Evolutionary conservation across 2,888 invertebrate genomes (phyloP).

Genomic region (Doris montereyensis): DNA sequence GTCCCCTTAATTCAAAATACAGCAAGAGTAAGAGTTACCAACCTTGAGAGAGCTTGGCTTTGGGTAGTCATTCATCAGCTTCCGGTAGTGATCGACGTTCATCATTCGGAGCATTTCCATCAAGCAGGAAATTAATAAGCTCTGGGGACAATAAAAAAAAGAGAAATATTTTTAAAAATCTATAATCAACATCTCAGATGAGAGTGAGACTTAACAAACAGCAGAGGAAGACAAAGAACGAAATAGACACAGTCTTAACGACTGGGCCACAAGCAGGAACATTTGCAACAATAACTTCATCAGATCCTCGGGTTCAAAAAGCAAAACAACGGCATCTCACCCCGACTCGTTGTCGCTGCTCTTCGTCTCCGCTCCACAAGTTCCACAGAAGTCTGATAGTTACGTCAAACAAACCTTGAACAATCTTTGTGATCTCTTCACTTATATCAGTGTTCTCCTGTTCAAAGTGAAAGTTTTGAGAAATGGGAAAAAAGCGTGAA

Average conservation of each 20-base stretch:
- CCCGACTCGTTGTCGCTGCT: slow-evolving; percentile 25
- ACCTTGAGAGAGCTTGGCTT: slow-evolving; percentile 75
- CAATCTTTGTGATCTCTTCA: slow-evolving; percentile 74
- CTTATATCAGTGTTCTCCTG: slow-evolving; percentile 50
- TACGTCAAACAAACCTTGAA: slow-evolving; percentile 78
- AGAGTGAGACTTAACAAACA: too few relatives aligned
- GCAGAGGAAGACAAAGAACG: too few relatives aligned
- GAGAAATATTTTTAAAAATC: neutral
- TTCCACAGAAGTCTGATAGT: slow-evolving; percentile 38
- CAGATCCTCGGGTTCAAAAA: neutral
- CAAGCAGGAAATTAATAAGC: slow-evolving; percentile 89
- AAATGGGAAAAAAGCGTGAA: too few relatives aligned
- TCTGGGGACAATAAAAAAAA: slow-evolving; percentile 74
- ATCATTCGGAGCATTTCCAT: slow-evolving; percentile 88
- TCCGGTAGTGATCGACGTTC: slow-evolving; percentile 89
- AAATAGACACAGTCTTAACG: too few relatives aligned
- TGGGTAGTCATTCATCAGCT: slow-evolving; percentile 84
- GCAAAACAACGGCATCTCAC: slow-evolving; percentile 34
- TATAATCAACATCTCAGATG: too few relatives aligned
- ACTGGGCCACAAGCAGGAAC: too few relatives aligned
- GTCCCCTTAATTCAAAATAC: too few relatives aligned
- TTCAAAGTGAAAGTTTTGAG: too few relatives aligned
- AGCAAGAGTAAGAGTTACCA: too few relatives aligned
- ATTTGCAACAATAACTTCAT: too few relatives aligned
- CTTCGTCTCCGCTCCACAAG: slow-evolving; percentile 23